Conservation (phyloP, 2,888 invertebrate genomes). For the Dyspetes luteomarginatus region DNA sequence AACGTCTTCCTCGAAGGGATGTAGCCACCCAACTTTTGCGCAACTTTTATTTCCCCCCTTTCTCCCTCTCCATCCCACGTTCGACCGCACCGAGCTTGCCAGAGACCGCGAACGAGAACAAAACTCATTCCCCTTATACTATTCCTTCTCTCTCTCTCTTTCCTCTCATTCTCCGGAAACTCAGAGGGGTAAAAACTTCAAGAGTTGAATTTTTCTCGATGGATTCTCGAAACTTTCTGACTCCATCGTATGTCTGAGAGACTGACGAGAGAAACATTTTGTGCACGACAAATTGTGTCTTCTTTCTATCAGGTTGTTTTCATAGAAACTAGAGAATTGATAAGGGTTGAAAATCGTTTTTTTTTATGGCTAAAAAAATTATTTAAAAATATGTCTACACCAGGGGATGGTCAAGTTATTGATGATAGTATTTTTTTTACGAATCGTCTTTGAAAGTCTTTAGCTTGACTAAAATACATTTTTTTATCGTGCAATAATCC, state of each 20-base stretch:
- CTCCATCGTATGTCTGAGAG: constrained; percentile 3
- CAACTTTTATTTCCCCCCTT: constrained; percentile 44
- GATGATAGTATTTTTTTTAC: background rate
- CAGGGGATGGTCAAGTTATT: background rate
- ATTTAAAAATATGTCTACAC: background rate
- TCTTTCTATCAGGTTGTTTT: background rate
- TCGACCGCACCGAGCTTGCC: constrained; percentile 43
- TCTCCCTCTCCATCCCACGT: background rate
- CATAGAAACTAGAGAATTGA: background rate
- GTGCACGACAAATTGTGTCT: constrained; percentile 18
- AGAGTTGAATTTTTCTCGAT: constrained; percentile 51
- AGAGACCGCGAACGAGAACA: constrained; percentile 49
- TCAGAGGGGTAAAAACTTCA: constrained; percentile 37
- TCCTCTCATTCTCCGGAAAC: constrained; percentile 29
- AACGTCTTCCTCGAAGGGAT: constrained; percentile 47
- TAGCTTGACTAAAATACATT: constrained; percentile 2
- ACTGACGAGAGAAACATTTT: constrained; percentile 2
- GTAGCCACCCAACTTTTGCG: constrained; percentile 54
- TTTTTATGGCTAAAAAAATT: background rate
- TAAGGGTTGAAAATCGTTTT: background rate
- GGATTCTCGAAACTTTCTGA: constrained; percentile 43
- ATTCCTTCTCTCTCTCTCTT: constrained; percentile 3
- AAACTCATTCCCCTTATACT: constrained; percentile 30
- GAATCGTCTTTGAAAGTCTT: background rate
- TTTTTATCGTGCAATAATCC: constrained; percentile 35